These are phyloP conservation scores for Lutjanus campechanus DNA, from an alignment of 2,797 vertebrate genomes.

Conservation along the genomic window DNA sequence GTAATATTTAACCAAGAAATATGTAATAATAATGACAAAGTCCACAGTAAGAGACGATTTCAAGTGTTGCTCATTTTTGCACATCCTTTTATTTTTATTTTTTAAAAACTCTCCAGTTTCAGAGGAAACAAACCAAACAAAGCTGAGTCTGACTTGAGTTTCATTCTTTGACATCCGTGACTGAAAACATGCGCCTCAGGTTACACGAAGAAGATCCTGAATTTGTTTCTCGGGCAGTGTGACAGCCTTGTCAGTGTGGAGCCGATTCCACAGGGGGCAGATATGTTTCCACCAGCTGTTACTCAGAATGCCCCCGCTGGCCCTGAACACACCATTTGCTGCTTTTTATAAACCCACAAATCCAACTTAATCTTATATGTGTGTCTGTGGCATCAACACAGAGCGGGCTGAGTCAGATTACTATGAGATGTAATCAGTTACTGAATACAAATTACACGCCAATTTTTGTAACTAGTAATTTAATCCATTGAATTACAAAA, in stretches of 20 bases:
- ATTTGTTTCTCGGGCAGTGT: not conserved
- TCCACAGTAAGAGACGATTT: too few relatives aligned
- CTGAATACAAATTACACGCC: too few relatives aligned
- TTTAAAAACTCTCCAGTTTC: too few relatives aligned
- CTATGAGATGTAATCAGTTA: too few relatives aligned
- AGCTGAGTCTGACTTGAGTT: too few relatives aligned
- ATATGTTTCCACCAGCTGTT: slow-evolving; percentile 56
- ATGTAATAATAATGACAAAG: too few relatives aligned
- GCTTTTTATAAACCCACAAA: slow-evolving; percentile 66
- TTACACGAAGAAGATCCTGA: not conserved
- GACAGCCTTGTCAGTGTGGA: not conserved
- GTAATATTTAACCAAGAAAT: too few relatives aligned
- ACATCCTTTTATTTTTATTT: too few relatives aligned
- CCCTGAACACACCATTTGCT: slow-evolving; percentile 29
- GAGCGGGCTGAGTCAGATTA: not conserved
- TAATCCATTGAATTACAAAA: too few relatives aligned
- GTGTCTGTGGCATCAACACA: slow-evolving; percentile 11
- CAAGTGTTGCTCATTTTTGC: not conserved
- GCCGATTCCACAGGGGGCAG: not conserved
- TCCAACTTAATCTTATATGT: slow-evolving; percentile 48
- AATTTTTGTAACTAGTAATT: too few relatives aligned
- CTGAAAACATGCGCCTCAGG: not conserved
- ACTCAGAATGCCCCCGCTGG: slow-evolving; percentile 10
- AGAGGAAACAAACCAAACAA: not conserved
- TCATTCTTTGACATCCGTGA: not conserved